Percentiles rank a stretch among this genome's conserved stretches.
These are phyloP conservation scores for Drosophila cracens DNA, from an alignment of 2,888 invertebrate genomes.

Conservation along the genomic window DNA sequence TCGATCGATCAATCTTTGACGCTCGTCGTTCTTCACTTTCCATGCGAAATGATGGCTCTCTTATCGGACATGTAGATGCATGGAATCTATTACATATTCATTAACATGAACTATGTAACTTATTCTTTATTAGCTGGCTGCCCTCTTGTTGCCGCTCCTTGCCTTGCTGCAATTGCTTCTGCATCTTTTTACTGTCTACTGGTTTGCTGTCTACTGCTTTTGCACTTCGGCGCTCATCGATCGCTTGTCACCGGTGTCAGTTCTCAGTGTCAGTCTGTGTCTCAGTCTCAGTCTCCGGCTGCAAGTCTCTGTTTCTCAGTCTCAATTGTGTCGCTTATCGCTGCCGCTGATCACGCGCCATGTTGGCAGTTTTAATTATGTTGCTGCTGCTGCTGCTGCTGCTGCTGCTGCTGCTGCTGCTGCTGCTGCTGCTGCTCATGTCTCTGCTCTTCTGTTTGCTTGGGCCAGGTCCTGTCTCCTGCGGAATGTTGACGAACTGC, in stretches of 20 bases:
- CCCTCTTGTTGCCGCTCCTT: neutral
- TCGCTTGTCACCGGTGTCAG: constrained; percentile 41
- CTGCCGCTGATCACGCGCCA: constrained; percentile 77
- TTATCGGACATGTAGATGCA: constrained; percentile 49
- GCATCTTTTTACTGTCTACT: neutral
- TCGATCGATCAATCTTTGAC: constrained; percentile 17
- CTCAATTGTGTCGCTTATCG: constrained; percentile 60
- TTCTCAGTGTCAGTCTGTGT: constrained; percentile 25
- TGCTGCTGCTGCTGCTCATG: neutral
- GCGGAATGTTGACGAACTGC: constrained; percentile 76
- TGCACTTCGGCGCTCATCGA: constrained; percentile 29
- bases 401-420: constrained; percentile 38
- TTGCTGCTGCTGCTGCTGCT: constrained; percentile 48
- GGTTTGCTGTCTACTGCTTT: neutral
- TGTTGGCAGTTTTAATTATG: constrained; percentile 77
- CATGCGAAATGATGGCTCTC: constrained; percentile 48
- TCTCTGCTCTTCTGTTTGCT: constrained; percentile 1
- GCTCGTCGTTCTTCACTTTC: neutral
- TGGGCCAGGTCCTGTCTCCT: constrained; percentile 32
- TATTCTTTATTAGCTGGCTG: constrained; percentile 40
- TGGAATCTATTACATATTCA: constrained; percentile 56
- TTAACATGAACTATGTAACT: constrained; percentile 41
- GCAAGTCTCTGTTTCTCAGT: constrained; percentile 10
- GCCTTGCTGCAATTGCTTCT: neutral
- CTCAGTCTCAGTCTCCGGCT: constrained; percentile 9